These are phyloP conservation scores for Spilarctia lutea DNA, from an alignment of 2,888 invertebrate species.

Conservation along the genomic window DNA sequence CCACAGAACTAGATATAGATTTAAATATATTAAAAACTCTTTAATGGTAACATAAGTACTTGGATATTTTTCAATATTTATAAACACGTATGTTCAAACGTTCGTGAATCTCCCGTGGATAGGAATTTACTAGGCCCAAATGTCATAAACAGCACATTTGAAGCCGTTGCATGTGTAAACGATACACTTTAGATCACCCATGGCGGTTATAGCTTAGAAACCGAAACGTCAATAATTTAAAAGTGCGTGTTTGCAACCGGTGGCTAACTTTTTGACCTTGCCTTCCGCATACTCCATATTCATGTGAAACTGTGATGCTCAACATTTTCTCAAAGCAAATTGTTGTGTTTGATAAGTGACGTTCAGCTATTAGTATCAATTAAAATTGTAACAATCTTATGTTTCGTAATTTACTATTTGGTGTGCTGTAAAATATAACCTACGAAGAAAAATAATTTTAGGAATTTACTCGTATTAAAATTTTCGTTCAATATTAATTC, in stretches of 20 bases:
- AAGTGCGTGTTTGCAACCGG: slow-evolving; percentile 35
- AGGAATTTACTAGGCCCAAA: not conserved
- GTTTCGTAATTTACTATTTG: not conserved
- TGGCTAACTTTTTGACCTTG: slow-evolving; percentile 43
- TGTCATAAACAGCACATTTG: slow-evolving; percentile 11
- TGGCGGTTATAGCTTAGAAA: slow-evolving; percentile 25
- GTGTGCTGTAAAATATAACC: not conserved
- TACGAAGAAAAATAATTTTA: not conserved
- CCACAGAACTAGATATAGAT: too few species aligned
- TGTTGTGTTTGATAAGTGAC: not conserved
- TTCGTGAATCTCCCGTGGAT: not conserved
- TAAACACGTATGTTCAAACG: not conserved
- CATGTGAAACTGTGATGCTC: slow-evolving; percentile 33
- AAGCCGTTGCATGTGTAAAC: slow-evolving; percentile 19
- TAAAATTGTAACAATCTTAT: too few species aligned
- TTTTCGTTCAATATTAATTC: not conserved
- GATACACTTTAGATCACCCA: slow-evolving; percentile 21
- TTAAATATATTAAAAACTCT: not conserved
- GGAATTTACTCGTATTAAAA: not conserved
- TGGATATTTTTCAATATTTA: too few species aligned
- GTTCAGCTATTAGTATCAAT: too few species aligned
- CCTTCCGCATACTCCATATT: slow-evolving; percentile 53
- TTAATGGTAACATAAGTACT: too few species aligned
- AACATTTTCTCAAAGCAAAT: slow-evolving; percentile 1
- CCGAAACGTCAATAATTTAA: slow-evolving; percentile 35